phyloP scores from a whole-genome alignment of 2,888 invertebrate species.

The Patella ulyssiponensis region DNA sequence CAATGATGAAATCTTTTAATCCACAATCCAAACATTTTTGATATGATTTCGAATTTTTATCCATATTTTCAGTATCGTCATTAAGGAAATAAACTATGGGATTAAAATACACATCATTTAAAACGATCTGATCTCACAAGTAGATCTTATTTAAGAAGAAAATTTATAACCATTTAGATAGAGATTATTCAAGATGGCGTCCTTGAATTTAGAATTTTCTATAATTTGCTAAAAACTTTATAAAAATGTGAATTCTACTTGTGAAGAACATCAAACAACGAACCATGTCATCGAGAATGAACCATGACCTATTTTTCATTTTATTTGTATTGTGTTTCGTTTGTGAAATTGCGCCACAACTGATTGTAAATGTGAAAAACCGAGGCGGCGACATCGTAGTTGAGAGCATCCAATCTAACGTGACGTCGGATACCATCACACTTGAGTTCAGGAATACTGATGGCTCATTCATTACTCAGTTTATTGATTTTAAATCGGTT shows the following conservation, averaged over 20 bases:
- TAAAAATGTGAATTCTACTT: background rate
- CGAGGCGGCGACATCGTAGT: conserved; percentile 95
- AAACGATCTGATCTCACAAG: too few species aligned
- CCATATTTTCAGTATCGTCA: too few species aligned
- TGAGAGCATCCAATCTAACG: conserved; percentile 92
- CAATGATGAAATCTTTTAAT: too few species aligned
- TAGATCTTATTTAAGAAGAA: too few species aligned
- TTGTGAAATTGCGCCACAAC: conserved; percentile 32
- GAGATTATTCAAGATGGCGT: too few species aligned
- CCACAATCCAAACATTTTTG: too few species aligned
- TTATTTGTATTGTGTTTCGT: background rate
- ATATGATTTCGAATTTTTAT: too few species aligned
- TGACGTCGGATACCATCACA: conserved; percentile 89
- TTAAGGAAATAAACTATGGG: too few species aligned
- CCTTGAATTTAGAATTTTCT: too few species aligned
- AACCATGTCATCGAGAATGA: background rate
- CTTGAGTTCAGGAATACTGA: conserved; percentile 92
- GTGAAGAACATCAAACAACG: background rate
- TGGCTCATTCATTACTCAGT: conserved; percentile 90
- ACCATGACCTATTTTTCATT: background rate
- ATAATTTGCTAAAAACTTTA: too few species aligned
- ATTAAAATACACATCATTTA: too few species aligned
- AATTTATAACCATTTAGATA: too few species aligned
- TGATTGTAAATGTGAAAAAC: conserved; percentile 72
- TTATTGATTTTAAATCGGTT: conserved; percentile 95